Evolutionary conservation across 1,140 invertebrate species (phyloP).

Genomic region (Paracyclopina nana): DNA sequence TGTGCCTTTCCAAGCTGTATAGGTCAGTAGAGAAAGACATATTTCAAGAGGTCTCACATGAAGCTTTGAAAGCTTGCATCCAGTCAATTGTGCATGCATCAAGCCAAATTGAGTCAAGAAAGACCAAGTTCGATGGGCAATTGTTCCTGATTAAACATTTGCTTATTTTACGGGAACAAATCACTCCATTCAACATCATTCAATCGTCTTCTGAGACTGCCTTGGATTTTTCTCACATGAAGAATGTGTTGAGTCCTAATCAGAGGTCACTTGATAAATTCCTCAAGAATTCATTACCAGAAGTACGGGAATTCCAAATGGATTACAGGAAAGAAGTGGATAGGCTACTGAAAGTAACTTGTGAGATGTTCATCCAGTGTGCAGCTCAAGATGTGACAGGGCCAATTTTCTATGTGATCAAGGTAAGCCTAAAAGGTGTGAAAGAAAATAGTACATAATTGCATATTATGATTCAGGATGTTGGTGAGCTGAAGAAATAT

Average conservation of each 20-base stretch:
- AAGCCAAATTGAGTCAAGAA: constrained; percentile 8
- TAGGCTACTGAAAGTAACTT: constrained; percentile 67
- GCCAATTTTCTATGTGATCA: background rate
- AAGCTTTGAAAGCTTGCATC: constrained; percentile 75
- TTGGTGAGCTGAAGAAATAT: background rate
- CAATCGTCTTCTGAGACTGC: constrained; percentile 77
- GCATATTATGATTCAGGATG: background rate
- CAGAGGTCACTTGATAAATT: too few species aligned
- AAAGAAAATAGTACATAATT: background rate
- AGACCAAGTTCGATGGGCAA: constrained; percentile 60
- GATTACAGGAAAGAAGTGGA: constrained; percentile 91
- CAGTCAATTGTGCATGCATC: constrained; percentile 25
- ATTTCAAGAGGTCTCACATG: constrained; percentile 70
- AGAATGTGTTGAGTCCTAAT: too few species aligned
- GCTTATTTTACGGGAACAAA: constrained; percentile 87
- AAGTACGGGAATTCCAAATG: constrained; percentile 27
- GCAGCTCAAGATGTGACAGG: constrained; percentile 31
- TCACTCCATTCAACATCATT: constrained; percentile 92
- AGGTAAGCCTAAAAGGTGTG: background rate
- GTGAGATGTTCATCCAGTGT: constrained; percentile 69
- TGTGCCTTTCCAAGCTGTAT: constrained; percentile 84
- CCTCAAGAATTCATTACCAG: constrained; percentile 65
- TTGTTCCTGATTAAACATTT: constrained; percentile 96
- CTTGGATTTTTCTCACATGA: constrained; percentile 53
- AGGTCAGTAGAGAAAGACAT: constrained; percentile 82